These are phyloP conservation scores for Ploceus nigricollis DNA, from an alignment of 2,113 vertebrate genomes.

Conservation along the genomic window DNA sequence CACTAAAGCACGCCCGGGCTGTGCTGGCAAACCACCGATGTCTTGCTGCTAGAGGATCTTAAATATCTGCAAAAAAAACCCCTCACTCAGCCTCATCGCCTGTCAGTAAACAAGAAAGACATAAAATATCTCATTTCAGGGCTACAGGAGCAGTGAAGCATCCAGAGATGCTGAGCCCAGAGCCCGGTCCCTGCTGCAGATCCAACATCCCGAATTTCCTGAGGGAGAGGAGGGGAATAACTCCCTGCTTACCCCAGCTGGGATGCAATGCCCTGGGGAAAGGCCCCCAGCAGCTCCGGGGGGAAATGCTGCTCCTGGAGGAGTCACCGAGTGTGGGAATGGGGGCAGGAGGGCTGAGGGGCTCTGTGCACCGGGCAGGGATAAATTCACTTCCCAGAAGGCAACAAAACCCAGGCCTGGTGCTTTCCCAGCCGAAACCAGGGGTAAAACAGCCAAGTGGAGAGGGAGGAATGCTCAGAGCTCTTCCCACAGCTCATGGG, in stretches of 20 bases:
- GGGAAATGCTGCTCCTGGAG: background rate
- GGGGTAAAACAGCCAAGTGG: background rate
- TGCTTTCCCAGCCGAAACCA: background rate
- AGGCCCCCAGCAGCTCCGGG: background rate
- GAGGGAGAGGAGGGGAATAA: background rate
- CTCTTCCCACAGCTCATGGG: conserved; percentile 56
- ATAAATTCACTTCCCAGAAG: conserved; percentile 16
- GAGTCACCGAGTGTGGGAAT: background rate
- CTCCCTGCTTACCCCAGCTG: background rate
- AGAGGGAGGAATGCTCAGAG: conserved; percentile 11
- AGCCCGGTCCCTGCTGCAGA: background rate
- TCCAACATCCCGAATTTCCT: accelerated
- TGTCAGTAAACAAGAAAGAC: background rate
- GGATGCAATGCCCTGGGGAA: background rate
- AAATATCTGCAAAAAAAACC: background rate
- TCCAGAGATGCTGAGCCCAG: background rate
- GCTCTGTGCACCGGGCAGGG: background rate
- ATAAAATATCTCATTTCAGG: background rate
- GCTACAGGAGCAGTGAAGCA: background rate
- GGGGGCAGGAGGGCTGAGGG: background rate
- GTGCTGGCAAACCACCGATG: background rate
- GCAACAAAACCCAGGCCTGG: background rate
- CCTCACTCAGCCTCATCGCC: background rate
- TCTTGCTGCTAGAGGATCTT: background rate
- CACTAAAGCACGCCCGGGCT: accelerated